Evolutionary conservation across 92 coral and sea anemone species (phyloP).

Genomic region (Heliopora coerulea): DNA sequence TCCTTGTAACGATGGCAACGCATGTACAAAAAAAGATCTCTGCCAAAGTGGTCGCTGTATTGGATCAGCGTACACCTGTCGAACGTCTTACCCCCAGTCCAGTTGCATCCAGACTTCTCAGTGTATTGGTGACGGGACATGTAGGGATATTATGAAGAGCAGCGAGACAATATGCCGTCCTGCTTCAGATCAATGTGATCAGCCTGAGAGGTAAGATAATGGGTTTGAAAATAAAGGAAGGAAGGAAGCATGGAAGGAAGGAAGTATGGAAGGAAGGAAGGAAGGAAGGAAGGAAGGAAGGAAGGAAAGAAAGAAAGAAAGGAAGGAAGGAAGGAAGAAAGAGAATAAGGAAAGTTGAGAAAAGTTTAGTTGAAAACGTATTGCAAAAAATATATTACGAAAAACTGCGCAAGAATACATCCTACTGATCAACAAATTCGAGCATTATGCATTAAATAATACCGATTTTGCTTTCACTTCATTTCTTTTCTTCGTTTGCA

Average conservation of each 20-base stretch:
- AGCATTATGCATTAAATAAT: too few relatives aligned
- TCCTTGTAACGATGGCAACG: conserved; percentile 69
- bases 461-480: background rate
- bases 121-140: conserved; percentile 72
- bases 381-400: too few relatives aligned
- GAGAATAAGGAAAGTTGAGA: too few relatives aligned
- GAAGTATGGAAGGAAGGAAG: conserved; percentile 20
- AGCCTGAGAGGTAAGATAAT: conserved; percentile 68
- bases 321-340: conserved; percentile 12
- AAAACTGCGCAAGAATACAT: too few relatives aligned
- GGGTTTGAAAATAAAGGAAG: background rate
- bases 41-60: conserved; percentile 64
- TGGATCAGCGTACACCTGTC: conserved; percentile 70
- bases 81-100: conserved; percentile 51
- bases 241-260: background rate
- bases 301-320: background rate
- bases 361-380: too few relatives aligned
- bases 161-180: conserved; percentile 77
- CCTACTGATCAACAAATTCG: too few relatives aligned
- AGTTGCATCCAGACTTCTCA: conserved; percentile 70
- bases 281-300: too few relatives aligned
- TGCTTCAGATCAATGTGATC: conserved; percentile 76
- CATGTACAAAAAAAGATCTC: conserved; percentile 69
- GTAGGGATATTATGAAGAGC: conserved; percentile 59
- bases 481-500: conserved; percentile 14